Conservation (phyloP, 1,140 invertebrate species). For the Penaeus indicus region DNA sequence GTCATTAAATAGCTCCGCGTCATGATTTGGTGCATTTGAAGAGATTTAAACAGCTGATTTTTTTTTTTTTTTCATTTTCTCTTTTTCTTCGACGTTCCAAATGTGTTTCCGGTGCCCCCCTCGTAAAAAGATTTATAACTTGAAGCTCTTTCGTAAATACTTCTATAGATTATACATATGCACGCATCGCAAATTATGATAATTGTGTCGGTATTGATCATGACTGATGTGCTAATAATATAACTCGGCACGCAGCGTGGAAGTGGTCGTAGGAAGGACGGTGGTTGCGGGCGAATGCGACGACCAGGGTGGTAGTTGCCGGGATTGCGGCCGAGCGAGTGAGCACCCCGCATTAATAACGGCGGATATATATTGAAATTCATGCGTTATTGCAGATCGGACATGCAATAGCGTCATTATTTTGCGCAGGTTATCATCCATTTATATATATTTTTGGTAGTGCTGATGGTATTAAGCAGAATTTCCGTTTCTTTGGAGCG, state of each 20-base stretch:
- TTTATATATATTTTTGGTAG: slow-evolving; percentile 47
- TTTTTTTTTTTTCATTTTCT: background rate
- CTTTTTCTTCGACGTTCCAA: background rate
- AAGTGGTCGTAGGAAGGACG: no score
- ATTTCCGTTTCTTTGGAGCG: background rate
- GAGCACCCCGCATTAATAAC: background rate
- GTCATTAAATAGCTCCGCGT: no score
- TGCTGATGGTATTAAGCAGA: background rate
- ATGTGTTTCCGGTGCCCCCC: background rate
- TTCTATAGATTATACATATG: no score
- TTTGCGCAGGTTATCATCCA: slow-evolving; percentile 12
- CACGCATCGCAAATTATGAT: no score
- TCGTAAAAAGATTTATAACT: background rate
- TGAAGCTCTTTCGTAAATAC: no score
- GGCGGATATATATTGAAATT: background rate
- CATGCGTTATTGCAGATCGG: slow-evolving; percentile 34
- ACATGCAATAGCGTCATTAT: slow-evolving; percentile 37
- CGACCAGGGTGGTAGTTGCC: no score
- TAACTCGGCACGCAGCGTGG: no score
- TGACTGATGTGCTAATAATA: no score
- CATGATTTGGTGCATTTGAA: no score
- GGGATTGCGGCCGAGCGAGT: no score
- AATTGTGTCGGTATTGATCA: no score
- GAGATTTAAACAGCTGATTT: background rate
- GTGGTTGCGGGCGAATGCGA: no score